These are phyloP conservation scores for Parochlus steinenii DNA, from an alignment of 2,888 invertebrate species.

Conservation along the genomic window DNA sequence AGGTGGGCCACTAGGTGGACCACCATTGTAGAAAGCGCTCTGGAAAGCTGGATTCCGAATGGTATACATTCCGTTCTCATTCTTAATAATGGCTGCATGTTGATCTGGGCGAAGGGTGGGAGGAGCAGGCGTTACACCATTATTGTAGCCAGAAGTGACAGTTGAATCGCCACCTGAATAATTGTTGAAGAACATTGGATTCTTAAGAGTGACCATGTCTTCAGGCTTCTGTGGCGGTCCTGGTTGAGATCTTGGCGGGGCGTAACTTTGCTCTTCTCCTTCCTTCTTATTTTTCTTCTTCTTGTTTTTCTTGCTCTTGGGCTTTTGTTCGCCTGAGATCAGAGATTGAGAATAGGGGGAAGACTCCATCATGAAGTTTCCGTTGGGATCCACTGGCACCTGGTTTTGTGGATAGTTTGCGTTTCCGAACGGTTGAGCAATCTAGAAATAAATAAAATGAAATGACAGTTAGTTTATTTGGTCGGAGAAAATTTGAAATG, in stretches of 20 bases:
- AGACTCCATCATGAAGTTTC: constrained; percentile 28
- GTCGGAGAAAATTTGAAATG: not conserved
- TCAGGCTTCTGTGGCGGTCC: constrained; percentile 13
- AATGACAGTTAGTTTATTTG: not conserved
- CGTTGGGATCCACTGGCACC: constrained; percentile 21
- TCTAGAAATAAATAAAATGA: constrained; percentile 13
- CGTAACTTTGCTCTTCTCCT: constrained; percentile 15
- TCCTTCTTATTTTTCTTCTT: constrained; percentile 31
- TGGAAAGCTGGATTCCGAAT: constrained; percentile 51
- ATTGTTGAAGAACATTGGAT: constrained; percentile 57
- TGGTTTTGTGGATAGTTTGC: not conserved
- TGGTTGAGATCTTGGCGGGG: constrained; percentile 13
- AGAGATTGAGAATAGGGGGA: not conserved
- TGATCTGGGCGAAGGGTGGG: constrained; percentile 27
- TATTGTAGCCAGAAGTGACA: constrained; percentile 24
- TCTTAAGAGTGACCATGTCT: constrained; percentile 54
- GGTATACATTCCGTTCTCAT: constrained; percentile 67
- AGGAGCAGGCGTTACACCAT: constrained; percentile 18
- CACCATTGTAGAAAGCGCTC: constrained; percentile 18
- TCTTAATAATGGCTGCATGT: constrained; percentile 49
- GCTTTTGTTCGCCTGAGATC: constrained; percentile 14
- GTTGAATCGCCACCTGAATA: constrained; percentile 31
- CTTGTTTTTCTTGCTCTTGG: constrained; percentile 37
- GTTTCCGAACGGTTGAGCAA: constrained; percentile 15
- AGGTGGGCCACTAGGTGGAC: constrained; percentile 17